A percentile compares a stretch with the other conserved stretches of the same genome.
Conservation (phyloP, 2,113 vertebrate genomes). For the Paratilapia polleni region DNA sequence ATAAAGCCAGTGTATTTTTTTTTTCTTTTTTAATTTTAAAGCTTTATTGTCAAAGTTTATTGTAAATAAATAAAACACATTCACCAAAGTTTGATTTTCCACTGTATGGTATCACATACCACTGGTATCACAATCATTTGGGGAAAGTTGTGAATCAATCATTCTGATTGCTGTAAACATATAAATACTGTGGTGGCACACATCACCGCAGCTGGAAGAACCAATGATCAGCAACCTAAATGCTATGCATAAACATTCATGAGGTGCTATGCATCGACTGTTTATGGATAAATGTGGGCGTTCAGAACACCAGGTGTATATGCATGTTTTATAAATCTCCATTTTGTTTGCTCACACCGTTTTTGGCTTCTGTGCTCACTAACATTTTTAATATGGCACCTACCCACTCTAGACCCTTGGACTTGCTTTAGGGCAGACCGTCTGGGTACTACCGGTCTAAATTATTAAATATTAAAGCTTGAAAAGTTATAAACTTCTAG, state of each 20-base stretch:
- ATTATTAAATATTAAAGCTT: not conserved
- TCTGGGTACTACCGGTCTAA: not conserved
- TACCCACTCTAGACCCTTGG: not conserved
- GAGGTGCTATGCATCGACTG: not conserved
- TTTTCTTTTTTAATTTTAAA: not conserved
- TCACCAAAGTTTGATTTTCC: not conserved
- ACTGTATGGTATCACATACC: too few species aligned
- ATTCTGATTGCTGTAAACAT: too few species aligned
- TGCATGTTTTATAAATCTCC: too few species aligned
- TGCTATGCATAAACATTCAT: not conserved
- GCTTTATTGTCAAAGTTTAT: not conserved
- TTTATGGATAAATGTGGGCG: not conserved
- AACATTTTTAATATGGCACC: not conserved
- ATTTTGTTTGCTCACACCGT: not conserved
- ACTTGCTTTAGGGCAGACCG: not conserved
- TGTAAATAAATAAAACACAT: not conserved
- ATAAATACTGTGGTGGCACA: too few species aligned
- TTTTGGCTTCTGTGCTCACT: not conserved
- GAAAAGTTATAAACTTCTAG: not conserved
- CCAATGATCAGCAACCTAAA: not conserved
- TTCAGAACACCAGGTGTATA: too few species aligned
- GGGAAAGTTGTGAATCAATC: too few species aligned
- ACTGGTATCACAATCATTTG: too few species aligned
- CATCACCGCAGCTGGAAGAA: not conserved
- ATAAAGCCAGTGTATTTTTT: not conserved